Evolutionary conservation across 2,888 invertebrate species (phyloP).

Genomic region (Megastigmus dorsalis): DNA sequence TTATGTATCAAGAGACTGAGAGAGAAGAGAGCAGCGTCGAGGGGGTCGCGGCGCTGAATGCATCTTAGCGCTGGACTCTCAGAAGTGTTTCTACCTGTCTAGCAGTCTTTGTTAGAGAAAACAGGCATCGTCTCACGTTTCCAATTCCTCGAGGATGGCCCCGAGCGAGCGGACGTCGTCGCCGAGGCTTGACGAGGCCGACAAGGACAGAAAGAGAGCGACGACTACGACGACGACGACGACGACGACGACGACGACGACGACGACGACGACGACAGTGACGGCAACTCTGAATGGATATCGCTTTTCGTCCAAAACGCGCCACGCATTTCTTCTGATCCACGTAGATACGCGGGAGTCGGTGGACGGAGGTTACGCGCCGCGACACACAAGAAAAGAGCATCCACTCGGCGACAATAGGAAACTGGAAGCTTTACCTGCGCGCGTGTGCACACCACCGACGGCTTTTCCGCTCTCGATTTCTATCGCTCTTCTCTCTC

Average conservation of each 20-base stretch:
- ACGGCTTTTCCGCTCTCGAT: constrained; percentile 67
- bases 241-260: not conserved
- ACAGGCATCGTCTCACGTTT: constrained; percentile 66
- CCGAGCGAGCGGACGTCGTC: not conserved
- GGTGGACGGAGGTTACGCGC: constrained; percentile 16
- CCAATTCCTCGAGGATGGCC: constrained; percentile 61
- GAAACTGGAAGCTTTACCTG: constrained; percentile 59
- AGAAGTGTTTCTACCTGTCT: constrained; percentile 71
- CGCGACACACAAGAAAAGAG: constrained; percentile 4
- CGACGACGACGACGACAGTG: not conserved
- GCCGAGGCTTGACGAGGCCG: constrained; percentile 44
- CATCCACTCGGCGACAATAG: constrained; percentile 57
- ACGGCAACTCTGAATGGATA: constrained; percentile 65
- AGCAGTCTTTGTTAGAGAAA: constrained; percentile 65
- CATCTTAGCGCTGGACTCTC: constrained; percentile 58
- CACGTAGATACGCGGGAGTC: constrained; percentile 45
- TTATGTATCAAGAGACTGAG: too few species aligned
- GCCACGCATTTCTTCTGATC: constrained; percentile 57
- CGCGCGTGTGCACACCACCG: too few species aligned
- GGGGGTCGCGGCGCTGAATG: constrained; percentile 30
- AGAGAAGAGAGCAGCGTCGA: too few species aligned
- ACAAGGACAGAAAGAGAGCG: constrained; percentile 9
- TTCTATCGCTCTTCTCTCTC: constrained; percentile 50
- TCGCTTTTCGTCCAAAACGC: constrained; percentile 65
- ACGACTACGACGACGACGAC: not conserved